These are phyloP conservation scores for Acanthornis magna DNA, from an alignment of 2,797 vertebrate genomes.

Conservation along the genomic window DNA sequence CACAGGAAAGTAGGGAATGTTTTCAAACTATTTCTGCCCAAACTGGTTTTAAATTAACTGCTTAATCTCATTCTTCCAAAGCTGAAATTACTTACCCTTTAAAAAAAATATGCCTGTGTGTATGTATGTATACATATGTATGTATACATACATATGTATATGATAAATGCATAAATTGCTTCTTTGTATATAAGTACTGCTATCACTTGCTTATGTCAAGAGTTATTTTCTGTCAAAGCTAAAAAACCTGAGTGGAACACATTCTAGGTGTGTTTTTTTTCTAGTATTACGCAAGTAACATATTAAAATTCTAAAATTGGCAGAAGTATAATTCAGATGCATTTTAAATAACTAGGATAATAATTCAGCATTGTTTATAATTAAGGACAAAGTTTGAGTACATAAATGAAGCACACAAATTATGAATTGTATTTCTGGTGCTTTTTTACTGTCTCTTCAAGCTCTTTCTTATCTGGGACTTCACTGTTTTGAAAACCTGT, in stretches of 20 bases:
- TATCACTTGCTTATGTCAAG: background rate
- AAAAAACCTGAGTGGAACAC: background rate
- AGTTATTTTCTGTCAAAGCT: background rate
- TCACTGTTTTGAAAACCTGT: background rate
- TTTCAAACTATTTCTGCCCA: background rate
- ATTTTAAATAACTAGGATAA: background rate
- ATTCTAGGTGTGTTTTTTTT: background rate
- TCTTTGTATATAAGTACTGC: background rate
- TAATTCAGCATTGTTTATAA: background rate
- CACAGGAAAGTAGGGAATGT: background rate
- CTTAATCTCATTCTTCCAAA: background rate
- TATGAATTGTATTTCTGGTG: background rate
- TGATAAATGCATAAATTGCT: background rate
- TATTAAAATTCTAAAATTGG: background rate
- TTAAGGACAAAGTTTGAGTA: background rate
- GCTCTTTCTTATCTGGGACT: background rate
- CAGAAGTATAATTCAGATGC: background rate
- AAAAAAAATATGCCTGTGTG: fast-evolving
- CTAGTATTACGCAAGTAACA: background rate
- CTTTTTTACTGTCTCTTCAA: background rate
- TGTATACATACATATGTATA: background rate
- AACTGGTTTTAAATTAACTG: background rate
- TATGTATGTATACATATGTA: background rate
- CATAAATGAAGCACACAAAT: background rate
- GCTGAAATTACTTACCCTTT: background rate